Evolutionary conservation across 2,888 invertebrate species (phyloP).

Genomic region (Tetragonisca angustula): DNA sequence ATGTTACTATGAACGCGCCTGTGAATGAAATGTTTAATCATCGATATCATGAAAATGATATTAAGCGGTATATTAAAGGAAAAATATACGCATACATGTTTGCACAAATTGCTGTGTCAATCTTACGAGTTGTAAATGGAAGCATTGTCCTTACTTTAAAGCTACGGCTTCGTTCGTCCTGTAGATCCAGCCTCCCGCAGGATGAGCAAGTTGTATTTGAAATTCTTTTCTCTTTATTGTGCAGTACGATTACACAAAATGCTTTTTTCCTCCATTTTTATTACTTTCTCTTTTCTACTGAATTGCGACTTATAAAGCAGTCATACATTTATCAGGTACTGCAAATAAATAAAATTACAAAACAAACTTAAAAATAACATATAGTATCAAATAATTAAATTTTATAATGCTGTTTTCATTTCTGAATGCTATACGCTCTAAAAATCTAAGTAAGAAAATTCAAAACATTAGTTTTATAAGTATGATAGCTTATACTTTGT

Average conservation of each 20-base stretch:
- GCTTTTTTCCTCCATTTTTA: slow-evolving; percentile 20
- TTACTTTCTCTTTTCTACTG: neutral
- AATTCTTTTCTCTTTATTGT: slow-evolving; percentile 34
- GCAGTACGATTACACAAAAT: slow-evolving; percentile 54
- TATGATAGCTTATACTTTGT: slow-evolving; percentile 20
- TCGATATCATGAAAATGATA: slow-evolving; percentile 43
- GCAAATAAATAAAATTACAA: slow-evolving; percentile 20
- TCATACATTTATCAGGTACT: slow-evolving; percentile 19
- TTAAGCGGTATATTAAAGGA: slow-evolving; percentile 34
- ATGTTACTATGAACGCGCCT: slow-evolving; percentile 36
- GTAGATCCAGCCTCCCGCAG: slow-evolving; percentile 74
- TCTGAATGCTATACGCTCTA: slow-evolving; percentile 1
- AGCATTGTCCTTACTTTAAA: slow-evolving; percentile 23
- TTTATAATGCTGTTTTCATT: slow-evolving; percentile 16
- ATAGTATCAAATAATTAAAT: slow-evolving; percentile 2
- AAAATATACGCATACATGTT: slow-evolving; percentile 40
- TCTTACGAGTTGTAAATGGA: slow-evolving; percentile 22
- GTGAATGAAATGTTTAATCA: slow-evolving; percentile 41
- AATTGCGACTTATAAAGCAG: slow-evolving; percentile 14
- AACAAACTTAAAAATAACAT: slow-evolving; percentile 1
- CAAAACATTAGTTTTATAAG: slow-evolving; percentile 9
- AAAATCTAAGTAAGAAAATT: neutral
- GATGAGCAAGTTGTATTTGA: slow-evolving; percentile 45
- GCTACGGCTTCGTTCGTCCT: slow-evolving; percentile 48
- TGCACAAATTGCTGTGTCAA: slow-evolving; percentile 34